Evolutionary conservation across 30 jellyfish, hydroid and myxozoan species (phyloP).

Genomic region (Morbakka virulenta): DNA sequence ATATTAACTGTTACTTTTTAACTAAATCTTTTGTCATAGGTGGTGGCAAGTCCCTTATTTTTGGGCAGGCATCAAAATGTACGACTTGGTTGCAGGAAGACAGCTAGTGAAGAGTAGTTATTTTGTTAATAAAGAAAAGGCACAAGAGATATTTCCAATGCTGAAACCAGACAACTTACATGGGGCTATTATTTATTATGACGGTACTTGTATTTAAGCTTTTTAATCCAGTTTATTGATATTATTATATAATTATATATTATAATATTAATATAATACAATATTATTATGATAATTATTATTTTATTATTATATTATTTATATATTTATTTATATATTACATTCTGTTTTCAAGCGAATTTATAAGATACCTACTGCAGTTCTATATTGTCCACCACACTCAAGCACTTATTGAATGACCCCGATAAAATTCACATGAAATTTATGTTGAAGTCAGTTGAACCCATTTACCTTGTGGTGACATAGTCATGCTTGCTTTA

Average conservation of each 20-base stretch:
- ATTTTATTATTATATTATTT: no score
- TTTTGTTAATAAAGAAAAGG: constrained; percentile 67
- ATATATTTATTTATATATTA: no score
- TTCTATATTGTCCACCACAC: no score
- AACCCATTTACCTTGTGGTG: no score
- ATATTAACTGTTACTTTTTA: no score
- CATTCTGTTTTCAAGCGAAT: no score
- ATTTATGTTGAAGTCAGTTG: no score
- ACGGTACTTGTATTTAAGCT: constrained; percentile 46
- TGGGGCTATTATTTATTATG: constrained; percentile 94
- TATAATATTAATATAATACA: not conserved
- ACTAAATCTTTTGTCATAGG: no score
- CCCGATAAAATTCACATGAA: no score
- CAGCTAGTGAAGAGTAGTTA: constrained; percentile 81
- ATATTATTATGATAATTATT: not conserved
- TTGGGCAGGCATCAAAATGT: constrained; percentile 96
- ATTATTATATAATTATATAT: not conserved
- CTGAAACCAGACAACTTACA: constrained; percentile 68
- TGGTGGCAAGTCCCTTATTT: constrained; percentile 99
- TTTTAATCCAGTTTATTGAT: not conserved
- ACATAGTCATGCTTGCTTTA: no score
- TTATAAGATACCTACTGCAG: no score
- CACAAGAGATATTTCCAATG: constrained; percentile 85
- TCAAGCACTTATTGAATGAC: no score
- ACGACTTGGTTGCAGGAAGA: constrained; percentile 96